Base-by-base conservation (phyloP, 30 jellyfish, hydroid and myxozoan species). In the Aurelia aurita complex sp. Pacific region DNA sequence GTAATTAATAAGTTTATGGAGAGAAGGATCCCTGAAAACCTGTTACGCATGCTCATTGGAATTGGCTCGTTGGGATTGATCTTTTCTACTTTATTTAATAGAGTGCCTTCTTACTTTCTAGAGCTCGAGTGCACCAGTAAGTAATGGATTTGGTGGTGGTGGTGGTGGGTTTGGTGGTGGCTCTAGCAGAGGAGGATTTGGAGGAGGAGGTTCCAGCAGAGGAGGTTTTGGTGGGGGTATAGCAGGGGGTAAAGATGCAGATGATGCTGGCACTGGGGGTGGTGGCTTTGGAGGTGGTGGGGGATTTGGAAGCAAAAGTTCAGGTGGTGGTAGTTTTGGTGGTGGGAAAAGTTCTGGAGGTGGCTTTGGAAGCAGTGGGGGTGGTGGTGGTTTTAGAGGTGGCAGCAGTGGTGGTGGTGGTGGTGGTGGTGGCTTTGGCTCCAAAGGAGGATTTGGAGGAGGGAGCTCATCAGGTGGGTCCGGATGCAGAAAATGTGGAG, bases 381-480 rank as follows among this genome's bases (percentile, higher is more conserved):
- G 94, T 71, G 94, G 95, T 29, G 63, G 74, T 76, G 95, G 88
- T 13, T 14, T 90, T 67, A 91, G 94, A 7, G 71, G 83, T 17
- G 81, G 32, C 86, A 79, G 66, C 72, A 93, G 83, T 63, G 83
- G 43, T 23, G 74, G 17, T 77, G 74, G 17, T 77, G 69, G 88
- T 78, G 72, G 55, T 83, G 89, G 64, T 92, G 89, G 86, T 3
- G 59, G 77, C 54, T 75, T 32, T 18, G 86, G 74, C 5, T 85
- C 64, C 14, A 66, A 54, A 8, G 82, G 68, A 12, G 82, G 96
- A 32, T 80, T 90, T 13, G 87, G 73, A 66, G 96, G 82, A 15
- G 98, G 84, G 52, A 35, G 74, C 52, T 79, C 96, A 17, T 35
- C 89, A 11, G 91, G 77, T 5, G 88, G 98, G 29, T 76, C 91